Evolutionary conservation across 2,888 invertebrate genomes (phyloP), one percentile per base, ranked within the genome.

Genomic region (Microdon myrmicae): DNA sequence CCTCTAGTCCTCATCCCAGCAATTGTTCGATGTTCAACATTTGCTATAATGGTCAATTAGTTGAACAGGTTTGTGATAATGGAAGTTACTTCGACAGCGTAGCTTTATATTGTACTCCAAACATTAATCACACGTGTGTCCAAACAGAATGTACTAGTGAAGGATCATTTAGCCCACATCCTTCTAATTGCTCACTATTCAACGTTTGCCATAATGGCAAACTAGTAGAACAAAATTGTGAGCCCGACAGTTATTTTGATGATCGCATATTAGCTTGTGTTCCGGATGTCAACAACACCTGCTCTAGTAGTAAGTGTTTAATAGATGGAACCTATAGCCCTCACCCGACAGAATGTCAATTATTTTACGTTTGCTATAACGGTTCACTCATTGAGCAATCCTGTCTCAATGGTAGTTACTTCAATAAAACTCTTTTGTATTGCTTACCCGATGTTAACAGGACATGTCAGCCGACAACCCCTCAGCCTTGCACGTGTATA

Each of bases 81-180:
- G 74, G 72, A 4, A 73, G 73, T 23, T 71, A 69, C 23, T 77
- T 71, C 22, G 47, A 77, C 26, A 3, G 4, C 8, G 26, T 23
- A 4, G 3, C 22, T 8, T 13, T 23, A 2, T 35, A 28, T 22
- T 58, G 58, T 17, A 1, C 35, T 53, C 67, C 55, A 55, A 28
- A 10, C 20, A 39, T 43, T 1, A 28, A 4, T 16, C 49, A 61
- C 9, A 12, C 25, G 9, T 68, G 74, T 9, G 61, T 61, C 8
- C 73, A 73, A n/a, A 16, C 49, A 3, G 64, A 69, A 28, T 70
- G 69, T 0, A 22, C 60, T 2, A 38, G 13, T 0, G 67, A 73
- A 7, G 75, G 73, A 1, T 53, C 71, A 0, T 26, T 71, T 9
- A 37, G 54, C 8, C 32, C 55, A 1, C 37, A 74, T 47, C 31